phyloP scores from a whole-genome alignment of 2,113 vertebrate genomes.

The Cranoglanis bouderius region DNA sequence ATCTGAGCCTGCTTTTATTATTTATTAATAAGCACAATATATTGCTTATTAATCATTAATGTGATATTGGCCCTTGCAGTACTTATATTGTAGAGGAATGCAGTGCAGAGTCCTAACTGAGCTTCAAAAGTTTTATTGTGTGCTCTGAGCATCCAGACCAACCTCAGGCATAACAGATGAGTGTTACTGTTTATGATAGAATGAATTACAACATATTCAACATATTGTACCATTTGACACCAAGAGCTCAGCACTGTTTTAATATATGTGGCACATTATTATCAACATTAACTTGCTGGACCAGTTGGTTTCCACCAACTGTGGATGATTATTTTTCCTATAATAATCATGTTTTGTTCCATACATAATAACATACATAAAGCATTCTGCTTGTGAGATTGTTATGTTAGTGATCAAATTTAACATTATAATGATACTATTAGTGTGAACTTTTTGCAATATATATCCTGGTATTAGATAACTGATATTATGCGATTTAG shows the following conservation, averaged over 20 bases:
- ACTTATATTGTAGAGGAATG: background rate
- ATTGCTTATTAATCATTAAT: constrained; percentile 10
- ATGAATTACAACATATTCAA: background rate
- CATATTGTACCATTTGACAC: background rate
- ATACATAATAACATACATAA: background rate
- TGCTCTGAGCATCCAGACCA: background rate
- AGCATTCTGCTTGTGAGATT: background rate
- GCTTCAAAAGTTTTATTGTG: background rate
- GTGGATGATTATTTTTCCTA: background rate
- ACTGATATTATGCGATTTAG: background rate
- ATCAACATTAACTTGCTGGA: background rate
- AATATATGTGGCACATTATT: background rate
- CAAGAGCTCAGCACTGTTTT: background rate
- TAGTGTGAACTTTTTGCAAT: background rate
- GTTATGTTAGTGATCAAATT: background rate
- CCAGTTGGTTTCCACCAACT: background rate
- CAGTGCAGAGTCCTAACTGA: background rate
- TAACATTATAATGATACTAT: background rate
- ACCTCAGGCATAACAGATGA: background rate
- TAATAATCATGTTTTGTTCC: background rate
- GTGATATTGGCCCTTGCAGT: background rate
- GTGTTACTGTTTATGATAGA: background rate
- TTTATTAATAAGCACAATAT: constrained; percentile 18
- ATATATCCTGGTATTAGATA: background rate
- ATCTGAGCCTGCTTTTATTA: constrained; percentile 51